phyloP scores from a whole-genome alignment of 2,888 invertebrate genomes.

The Orthosia gothica region DNA sequence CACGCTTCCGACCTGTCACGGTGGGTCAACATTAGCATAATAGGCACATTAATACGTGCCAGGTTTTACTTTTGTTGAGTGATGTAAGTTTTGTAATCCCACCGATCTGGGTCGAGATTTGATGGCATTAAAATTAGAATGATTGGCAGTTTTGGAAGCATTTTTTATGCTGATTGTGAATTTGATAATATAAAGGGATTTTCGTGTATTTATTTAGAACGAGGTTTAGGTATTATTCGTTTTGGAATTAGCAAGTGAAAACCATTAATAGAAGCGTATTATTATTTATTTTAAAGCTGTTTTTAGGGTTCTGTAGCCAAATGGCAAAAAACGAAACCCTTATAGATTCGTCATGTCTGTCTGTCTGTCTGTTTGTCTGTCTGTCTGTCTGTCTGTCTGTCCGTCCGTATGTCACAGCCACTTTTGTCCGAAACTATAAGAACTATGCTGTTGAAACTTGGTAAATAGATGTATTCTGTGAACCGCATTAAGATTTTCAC shows the following conservation, averaged over 20 bases:
- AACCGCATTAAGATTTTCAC: no score
- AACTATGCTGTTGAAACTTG: no score
- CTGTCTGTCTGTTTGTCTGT: no score
- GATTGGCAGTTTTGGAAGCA: conserved; percentile 43
- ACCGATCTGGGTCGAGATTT: conserved; percentile 51
- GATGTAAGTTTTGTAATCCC: conserved; percentile 44
- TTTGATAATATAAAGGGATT: background rate
- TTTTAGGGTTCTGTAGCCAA: no score
- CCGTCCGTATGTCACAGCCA: no score
- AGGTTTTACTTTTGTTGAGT: conserved; percentile 65
- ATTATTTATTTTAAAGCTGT: background rate
- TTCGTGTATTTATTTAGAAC: background rate
- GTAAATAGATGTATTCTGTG: no score
- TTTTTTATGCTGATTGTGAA: conserved; percentile 24
- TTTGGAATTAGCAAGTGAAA: no score
- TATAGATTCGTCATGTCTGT: no score
- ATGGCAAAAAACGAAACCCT: no score
- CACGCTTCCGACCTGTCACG: conserved; percentile 63
- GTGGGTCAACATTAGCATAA: conserved; percentile 75
- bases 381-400: no score
- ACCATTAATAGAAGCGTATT: background rate
- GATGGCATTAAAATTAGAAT: conserved; percentile 36
- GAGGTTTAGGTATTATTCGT: no score
- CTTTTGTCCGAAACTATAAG: no score
- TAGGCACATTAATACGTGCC: conserved; percentile 76